Conservation (phyloP, 2,113 vertebrate species). For the Verasper variegatus region DNA sequence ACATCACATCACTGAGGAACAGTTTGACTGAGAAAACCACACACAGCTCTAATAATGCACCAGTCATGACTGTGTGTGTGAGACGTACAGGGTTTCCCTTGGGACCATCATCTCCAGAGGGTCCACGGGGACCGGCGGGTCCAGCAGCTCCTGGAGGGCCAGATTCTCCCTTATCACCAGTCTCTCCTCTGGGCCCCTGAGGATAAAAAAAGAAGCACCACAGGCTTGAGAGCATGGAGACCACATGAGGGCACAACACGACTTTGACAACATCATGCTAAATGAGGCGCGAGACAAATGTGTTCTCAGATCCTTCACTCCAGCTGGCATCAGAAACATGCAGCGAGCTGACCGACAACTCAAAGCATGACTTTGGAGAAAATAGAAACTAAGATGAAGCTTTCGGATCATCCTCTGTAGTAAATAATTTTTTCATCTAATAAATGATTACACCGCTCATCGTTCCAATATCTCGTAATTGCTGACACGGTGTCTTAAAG, state of each 20-base stretch:
- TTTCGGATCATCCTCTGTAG: background rate
- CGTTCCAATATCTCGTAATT: slow-evolving; percentile 5
- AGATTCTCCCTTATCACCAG: slow-evolving; percentile 96
- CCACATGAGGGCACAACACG: background rate
- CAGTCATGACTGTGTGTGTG: slow-evolving; percentile 25
- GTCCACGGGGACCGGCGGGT: slow-evolving; percentile 91
- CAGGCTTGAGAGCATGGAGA: slow-evolving; percentile 16
- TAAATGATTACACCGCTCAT: background rate
- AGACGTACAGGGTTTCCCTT: slow-evolving; percentile 96
- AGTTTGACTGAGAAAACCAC: slow-evolving; percentile 41
- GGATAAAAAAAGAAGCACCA: slow-evolving; percentile 20
- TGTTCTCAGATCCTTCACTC: slow-evolving; percentile 14
- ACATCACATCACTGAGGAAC: slow-evolving; percentile 38
- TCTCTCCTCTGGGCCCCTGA: slow-evolving; percentile 94
- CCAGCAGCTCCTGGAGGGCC: slow-evolving; percentile 97
- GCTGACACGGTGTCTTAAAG: slow-evolving; percentile 31
- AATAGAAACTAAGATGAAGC: background rate
- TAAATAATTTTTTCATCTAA: slow-evolving; percentile 12
- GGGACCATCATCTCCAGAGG: slow-evolving; percentile 94
- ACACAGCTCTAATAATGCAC: slow-evolving; percentile 44
- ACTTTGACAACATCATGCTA: background rate
- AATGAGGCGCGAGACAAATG: slow-evolving; percentile 2
- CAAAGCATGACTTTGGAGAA: background rate
- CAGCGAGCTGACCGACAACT: background rate
- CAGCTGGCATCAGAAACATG: background rate